Conservation (phyloP, 2,888 invertebrate genomes). For the Abrostola tripartita region DNA sequence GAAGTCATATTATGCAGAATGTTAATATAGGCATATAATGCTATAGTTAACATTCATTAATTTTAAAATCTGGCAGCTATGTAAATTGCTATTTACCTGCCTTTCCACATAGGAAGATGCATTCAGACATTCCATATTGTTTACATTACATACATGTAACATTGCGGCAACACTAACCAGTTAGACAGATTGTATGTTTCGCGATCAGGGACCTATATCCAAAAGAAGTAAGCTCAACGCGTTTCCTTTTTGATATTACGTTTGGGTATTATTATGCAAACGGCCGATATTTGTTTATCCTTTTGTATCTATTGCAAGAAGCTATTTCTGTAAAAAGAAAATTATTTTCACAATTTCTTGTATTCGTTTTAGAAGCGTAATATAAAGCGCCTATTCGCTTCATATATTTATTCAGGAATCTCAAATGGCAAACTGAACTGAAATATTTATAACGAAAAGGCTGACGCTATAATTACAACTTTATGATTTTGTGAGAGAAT, state of each 20-base stretch:
- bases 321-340: neutral
- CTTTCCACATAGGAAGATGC: neutral
- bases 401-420: neutral
- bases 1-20: no score
- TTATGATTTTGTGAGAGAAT: no score
- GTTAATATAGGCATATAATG: no score
- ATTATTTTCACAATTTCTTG: neutral
- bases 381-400: neutral
- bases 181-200: slow-evolving; percentile 8
- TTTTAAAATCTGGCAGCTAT: no score
- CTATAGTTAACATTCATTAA: no score
- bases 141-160: slow-evolving; percentile 4
- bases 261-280: slow-evolving; percentile 29
- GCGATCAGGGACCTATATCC: slow-evolving; percentile 1
- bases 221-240: slow-evolving; percentile 1
- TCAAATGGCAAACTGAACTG: no score
- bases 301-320: slow-evolving; percentile 1
- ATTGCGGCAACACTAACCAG: neutral
- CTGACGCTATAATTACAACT: no score
- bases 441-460: no score
- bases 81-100: no score
- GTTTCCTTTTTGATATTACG: slow-evolving; percentile 16
- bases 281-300: slow-evolving; percentile 10
- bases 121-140: neutral
- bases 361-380: neutral